These are phyloP conservation scores for Drosophila cognata DNA, from an alignment of 2,888 invertebrate species.

Conservation along the genomic window DNA sequence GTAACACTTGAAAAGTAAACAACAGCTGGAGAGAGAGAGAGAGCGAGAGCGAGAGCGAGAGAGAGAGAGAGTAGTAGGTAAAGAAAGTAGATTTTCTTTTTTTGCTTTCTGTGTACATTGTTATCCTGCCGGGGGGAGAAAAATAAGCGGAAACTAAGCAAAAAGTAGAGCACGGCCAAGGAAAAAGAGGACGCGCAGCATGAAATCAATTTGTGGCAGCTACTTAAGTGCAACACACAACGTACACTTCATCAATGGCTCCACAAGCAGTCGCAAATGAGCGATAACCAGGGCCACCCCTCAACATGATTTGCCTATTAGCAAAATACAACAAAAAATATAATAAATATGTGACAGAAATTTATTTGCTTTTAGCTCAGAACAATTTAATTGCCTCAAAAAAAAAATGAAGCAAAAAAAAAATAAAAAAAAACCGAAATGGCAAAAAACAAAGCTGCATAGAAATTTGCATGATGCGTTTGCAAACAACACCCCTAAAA, in stretches of 20 bases:
- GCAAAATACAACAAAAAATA: constrained; percentile 27
- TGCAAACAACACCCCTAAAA: constrained; percentile 24
- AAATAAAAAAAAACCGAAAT: constrained; percentile 18
- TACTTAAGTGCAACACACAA: constrained; percentile 73
- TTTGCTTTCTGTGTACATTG: constrained; percentile 37
- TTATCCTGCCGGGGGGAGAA: constrained; percentile 27
- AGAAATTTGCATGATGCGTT: constrained; percentile 47
- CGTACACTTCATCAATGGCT: constrained; percentile 42
- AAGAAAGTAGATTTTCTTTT: constrained; percentile 10
- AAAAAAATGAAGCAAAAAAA: constrained; percentile 1
- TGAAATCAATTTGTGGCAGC: constrained; percentile 80
- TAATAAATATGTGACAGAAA: constrained; percentile 49
- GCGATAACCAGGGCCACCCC: not conserved
- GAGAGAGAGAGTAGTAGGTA: not conserved
- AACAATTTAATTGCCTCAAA: constrained; percentile 72
- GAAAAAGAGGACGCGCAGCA: constrained; percentile 49
- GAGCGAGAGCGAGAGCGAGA: not conserved
- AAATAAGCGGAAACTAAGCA: not conserved
- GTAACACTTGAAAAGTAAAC: not conserved
- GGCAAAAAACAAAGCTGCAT: constrained; percentile 21
- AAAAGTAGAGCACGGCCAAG: constrained; percentile 60
- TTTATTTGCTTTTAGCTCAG: constrained; percentile 54
- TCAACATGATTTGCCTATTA: constrained; percentile 74
- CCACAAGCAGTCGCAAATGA: constrained; percentile 25
- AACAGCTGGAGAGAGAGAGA: not conserved